Evolutionary conservation across 2,113 vertebrate genomes (phyloP).

Genomic region (Myotis lucifugus): DNA sequence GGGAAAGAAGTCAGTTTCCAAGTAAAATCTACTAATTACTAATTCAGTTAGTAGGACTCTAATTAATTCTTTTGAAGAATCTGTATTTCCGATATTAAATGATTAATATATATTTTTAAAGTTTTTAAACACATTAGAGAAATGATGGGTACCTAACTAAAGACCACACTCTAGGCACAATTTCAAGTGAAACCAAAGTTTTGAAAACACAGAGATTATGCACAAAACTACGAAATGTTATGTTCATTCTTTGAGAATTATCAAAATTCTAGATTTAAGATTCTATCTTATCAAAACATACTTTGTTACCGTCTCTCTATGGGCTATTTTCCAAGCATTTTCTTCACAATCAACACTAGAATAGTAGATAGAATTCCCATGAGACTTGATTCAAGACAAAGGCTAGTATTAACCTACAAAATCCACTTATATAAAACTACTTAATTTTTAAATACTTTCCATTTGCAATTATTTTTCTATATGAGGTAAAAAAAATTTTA

Average conservation of each 20-base stretch:
- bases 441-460: not conserved
- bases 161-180: conserved; percentile 9
- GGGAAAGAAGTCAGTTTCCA: not conserved
- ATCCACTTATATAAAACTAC: not conserved
- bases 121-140: not conserved
- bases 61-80: conserved; percentile 19
- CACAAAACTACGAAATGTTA: not conserved
- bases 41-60: not conserved
- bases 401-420: not conserved
- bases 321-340: conserved; percentile 37
- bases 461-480: not conserved
- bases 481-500: not conserved
- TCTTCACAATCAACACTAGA: not conserved
- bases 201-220: conserved; percentile 30
- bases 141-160: not conserved
- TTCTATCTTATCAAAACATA: not conserved
- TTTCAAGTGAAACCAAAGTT: conserved; percentile 14
- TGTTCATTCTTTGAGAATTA: conserved; percentile 26
- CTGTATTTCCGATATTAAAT: conserved; percentile 5
- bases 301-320: not conserved
- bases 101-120: not conserved
- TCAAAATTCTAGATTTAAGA: conserved; percentile 43
- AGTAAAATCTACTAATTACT: conserved; percentile 1
- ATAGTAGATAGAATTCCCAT: not conserved
- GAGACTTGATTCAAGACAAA: not conserved